Evolutionary conservation across 2,888 invertebrate species (phyloP).

Genomic region (Melangyna quadrimaculata): DNA sequence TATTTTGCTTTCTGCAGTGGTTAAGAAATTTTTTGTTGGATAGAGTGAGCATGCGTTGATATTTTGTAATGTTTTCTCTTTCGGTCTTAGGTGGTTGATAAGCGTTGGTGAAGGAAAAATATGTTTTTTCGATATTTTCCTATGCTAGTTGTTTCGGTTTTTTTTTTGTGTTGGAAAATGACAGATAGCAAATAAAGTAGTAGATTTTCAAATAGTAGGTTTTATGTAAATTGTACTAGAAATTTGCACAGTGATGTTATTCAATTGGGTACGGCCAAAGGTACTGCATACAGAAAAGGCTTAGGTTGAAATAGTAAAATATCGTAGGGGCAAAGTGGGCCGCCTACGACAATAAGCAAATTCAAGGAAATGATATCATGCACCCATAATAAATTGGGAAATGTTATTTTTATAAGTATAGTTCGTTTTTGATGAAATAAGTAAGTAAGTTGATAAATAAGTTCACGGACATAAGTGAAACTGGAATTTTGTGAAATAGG

Average conservation of each 20-base stretch:
- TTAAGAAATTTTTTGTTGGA: slow-evolving; percentile 47
- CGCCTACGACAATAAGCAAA: too few relatives aligned
- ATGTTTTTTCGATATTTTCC: slow-evolving; percentile 46
- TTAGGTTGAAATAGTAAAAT: too few relatives aligned
- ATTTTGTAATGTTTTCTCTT: slow-evolving; percentile 51
- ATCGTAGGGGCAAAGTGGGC: too few relatives aligned
- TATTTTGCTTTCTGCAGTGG: slow-evolving; percentile 71
- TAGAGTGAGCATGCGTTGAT: slow-evolving; percentile 65
- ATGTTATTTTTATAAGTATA: too few relatives aligned
- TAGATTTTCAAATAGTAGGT: slow-evolving; percentile 29
- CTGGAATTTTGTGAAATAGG: too few relatives aligned
- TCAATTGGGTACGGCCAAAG: background rate
- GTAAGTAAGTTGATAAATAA: too few relatives aligned
- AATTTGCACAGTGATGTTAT: slow-evolving; percentile 19
- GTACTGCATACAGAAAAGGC: too few relatives aligned
- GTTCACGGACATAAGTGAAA: too few relatives aligned
- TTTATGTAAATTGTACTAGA: slow-evolving; percentile 14
- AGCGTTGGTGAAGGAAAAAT: slow-evolving; percentile 12
- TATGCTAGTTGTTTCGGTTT: slow-evolving; percentile 38
- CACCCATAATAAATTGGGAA: too few relatives aligned
- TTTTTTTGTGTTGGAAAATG: slow-evolving; percentile 50
- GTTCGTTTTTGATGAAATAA: too few relatives aligned
- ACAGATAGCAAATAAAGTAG: slow-evolving; percentile 40
- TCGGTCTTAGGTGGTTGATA: slow-evolving; percentile 29
- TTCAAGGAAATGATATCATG: too few relatives aligned